phyloP scores from a whole-genome alignment of 2,888 invertebrate genomes.

The Drosophila limbata region DNA sequence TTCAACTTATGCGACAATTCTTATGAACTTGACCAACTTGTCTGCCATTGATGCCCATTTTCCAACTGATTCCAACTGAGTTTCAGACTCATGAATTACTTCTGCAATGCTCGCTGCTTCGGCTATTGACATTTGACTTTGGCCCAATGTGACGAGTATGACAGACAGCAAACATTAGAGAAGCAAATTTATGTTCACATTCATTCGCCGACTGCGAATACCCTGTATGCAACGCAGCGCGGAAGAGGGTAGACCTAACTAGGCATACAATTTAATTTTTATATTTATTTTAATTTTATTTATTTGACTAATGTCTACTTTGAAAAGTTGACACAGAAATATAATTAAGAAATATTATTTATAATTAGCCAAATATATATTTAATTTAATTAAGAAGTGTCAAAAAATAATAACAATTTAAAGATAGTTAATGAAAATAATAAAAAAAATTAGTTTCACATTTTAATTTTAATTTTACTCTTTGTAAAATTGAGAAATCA shows the following conservation, averaged over 20 bases:
- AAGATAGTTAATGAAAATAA: too few relatives aligned
- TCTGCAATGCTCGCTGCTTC: slow-evolving; percentile 22
- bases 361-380: too few relatives aligned
- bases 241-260: not conserved
- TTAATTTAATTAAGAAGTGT: too few relatives aligned
- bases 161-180: slow-evolving; percentile 29
- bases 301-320: not conserved
- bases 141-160: slow-evolving; percentile 20
- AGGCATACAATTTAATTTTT: not conserved
- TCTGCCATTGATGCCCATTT: slow-evolving; percentile 26
- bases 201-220: slow-evolving; percentile 2
- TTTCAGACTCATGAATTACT: slow-evolving; percentile 28
- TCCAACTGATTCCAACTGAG: not conserved
- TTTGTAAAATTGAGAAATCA: too few relatives aligned
- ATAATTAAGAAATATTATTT: too few relatives aligned
- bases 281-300: not conserved
- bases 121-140: slow-evolving; percentile 67
- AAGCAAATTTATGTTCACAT: slow-evolving; percentile 32
- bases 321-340: not conserved
- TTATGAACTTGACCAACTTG: slow-evolving; percentile 46
- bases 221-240: not conserved
- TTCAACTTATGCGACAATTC: slow-evolving; percentile 41
- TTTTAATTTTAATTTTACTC: too few relatives aligned
- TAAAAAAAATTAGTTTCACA: too few relatives aligned
- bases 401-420: too few relatives aligned